Base-by-base conservation (phyloP, 2,888 invertebrate species). In the Chaetogeoica ovagalla region DNA sequence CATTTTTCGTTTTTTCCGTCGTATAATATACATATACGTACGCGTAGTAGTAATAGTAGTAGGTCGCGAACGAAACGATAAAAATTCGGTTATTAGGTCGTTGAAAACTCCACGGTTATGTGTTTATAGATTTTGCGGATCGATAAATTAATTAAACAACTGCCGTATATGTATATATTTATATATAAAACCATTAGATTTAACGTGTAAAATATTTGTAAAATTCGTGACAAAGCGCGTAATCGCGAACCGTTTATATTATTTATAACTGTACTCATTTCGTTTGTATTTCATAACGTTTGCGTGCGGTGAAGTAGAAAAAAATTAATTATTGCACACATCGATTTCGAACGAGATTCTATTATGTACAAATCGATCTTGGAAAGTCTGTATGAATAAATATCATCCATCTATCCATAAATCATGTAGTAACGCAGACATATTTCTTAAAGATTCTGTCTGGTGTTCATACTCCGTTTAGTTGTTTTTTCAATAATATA, bases 101-200 rank as follows among this genome's bases (percentile, higher is more conserved):
- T 55, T 17, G 55, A 60, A 48, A 52, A 73, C 15, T 73, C n/a
- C 48, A 62, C 62, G 30, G 19, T 0, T 5, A 21, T 11, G 6
- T 21, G 5, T 65, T 9, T 63, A 68, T 68, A 52, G 7, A 62
- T 52, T n/a, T 17, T 43, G 43, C 9, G 21, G 21, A 73, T 73
- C 52, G 19, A 73, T 48, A 73, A 73, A 65, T 39, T 63, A 74
- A 73, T 74, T 63, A 37, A 63, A 63, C 63, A 30, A 30, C 30
- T 30, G 30, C 30, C 1, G 30, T 30, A 17, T 11, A 6, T 8
- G 2, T 59, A 59, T 21, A 59, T 13, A 52, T 52, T n/a, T n/a
- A n/a, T n/a, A n/a, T n/a, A n/a, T n/a, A n/a, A 15, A 11, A 52
- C 21, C 63, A 63, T 30, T 37, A n/a, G 48, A 55, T 72, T 72